Base-by-base conservation (phyloP, 2,113 vertebrate species). In the Meleagris gallopavo region DNA sequence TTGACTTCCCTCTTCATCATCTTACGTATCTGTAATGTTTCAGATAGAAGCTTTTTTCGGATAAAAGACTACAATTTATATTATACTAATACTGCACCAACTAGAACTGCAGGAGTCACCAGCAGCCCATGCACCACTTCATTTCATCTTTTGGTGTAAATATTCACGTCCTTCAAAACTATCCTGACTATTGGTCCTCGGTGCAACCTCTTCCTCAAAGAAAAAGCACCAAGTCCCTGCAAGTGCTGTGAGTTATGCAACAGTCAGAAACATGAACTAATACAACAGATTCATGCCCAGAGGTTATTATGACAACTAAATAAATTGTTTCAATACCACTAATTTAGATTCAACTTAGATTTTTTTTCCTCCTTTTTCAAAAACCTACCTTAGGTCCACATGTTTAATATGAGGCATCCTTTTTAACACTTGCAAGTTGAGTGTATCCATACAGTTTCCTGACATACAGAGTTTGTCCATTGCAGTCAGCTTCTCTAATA, bases 381-480 rank as follows among this genome's bases (percentile, higher is more conserved):
- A 55, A 16, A 76, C 73, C 71, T 95, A 99, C 99, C 99, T 98
- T 62, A 99, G 97, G 93, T 99, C 99, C 46, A 99, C 97, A 29
- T 99, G 98, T 94, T 98, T 99, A 95, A 99, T 97, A 45, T 98
- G 98, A 78, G 99, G 98, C 97, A 99, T 98, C 81, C 97, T 97
- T 83, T 94, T 97, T 91, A 99, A 98, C 46, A 97, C 97, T 94
- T 98, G 98, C 27, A 99, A 97, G 52, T 94, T 94, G 67, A 99
- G 97, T 5, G 94, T 97, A 64, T 98, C 98, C 69, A 99, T 70
- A 94, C 98, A 98, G 96, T 99, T 99, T 80, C 99, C 99, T 6
- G 99, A 98, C 99, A 99, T 99, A 86, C 99, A 99, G 40, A 99
- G 98, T 83, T 98, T 99, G 95, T 99, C 99, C 98, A 99, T 97